A percentile compares a stretch with the other conserved stretches of the same genome.
Evolutionary conservation across 2,888 invertebrate genomes (phyloP).

Genomic region (Athalia cordata): DNA sequence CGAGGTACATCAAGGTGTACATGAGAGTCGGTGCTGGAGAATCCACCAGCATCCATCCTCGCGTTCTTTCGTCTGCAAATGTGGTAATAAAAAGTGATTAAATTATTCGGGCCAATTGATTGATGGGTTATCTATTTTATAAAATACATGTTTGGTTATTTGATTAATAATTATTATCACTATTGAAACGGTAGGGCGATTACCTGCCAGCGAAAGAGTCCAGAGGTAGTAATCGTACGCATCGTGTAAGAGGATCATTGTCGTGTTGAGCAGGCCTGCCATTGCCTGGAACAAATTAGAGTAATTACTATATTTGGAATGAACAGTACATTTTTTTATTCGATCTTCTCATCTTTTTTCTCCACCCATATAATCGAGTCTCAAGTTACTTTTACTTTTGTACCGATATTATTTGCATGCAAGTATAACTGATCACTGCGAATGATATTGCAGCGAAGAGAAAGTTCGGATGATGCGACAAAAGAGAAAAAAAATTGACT

Average conservation of each 20-base stretch:
- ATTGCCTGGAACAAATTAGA: conserved; percentile 63
- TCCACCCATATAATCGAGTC: not conserved
- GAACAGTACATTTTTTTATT: not conserved
- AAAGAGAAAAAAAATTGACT: too few species aligned
- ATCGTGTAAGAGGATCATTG: conserved; percentile 67
- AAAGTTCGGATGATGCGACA: not conserved
- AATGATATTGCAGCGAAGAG: not conserved
- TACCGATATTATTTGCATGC: not conserved
- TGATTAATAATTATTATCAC: not conserved
- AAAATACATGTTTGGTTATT: conserved; percentile 9
- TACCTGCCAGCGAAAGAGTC: conserved; percentile 86
- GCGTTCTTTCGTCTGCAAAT: conserved; percentile 84
- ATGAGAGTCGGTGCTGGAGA: conserved; percentile 85
- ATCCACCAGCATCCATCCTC: conserved; percentile 90
- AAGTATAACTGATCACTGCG: not conserved
- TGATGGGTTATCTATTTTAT: too few species aligned
- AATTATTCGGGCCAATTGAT: not conserved
- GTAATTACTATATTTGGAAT: not conserved
- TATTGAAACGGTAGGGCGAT: not conserved
- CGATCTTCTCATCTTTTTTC: not conserved
- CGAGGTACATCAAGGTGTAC: conserved; percentile 83
- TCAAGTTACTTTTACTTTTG: not conserved
- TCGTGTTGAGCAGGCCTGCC: conserved; percentile 71
- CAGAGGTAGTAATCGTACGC: conserved; percentile 84
- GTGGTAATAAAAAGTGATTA: conserved; percentile 39